Percentiles rank a stretch among this genome's conserved stretches.
Conservation (phyloP, 2,113 vertebrate species). For the Hippocampus zosterae region DNA sequence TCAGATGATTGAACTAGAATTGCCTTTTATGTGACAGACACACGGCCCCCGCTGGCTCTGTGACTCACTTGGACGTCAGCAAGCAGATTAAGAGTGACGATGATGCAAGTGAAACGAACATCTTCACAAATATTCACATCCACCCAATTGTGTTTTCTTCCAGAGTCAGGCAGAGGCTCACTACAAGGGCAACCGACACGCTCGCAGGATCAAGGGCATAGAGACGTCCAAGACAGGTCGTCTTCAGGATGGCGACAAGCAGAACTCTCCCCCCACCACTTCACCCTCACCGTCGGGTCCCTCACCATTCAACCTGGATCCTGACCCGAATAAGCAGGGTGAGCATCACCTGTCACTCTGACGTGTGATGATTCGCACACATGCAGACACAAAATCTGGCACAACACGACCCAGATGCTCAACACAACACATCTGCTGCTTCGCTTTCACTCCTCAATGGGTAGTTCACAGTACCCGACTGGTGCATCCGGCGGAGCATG, state of each 20-base stretch:
- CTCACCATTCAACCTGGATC: constrained; percentile 41
- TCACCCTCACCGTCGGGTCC: constrained; percentile 53
- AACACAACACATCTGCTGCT: constrained; percentile 16
- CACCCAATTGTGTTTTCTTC: background rate
- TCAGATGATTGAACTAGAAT: background rate
- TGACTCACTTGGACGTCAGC: background rate
- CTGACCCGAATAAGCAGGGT: constrained; percentile 61
- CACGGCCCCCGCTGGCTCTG: background rate
- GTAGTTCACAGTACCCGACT: background rate
- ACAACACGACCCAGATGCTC: constrained; percentile 11
- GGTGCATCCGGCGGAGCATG: background rate
- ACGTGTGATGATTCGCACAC: constrained; percentile 6
- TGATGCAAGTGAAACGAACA: background rate
- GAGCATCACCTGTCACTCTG: constrained; percentile 24
- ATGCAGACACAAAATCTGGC: constrained; percentile 7
- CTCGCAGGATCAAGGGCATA: constrained; percentile 82
- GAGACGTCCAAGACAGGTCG: constrained; percentile 79
- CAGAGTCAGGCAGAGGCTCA: constrained; percentile 87
- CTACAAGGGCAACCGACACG: constrained; percentile 87
- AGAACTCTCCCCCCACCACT: constrained; percentile 42
- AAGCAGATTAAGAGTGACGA: background rate
- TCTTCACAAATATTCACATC: background rate
- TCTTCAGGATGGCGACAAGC: constrained; percentile 71
- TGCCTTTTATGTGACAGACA: background rate
- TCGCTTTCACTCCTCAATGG: background rate